A percentile compares a stretch with the other conserved stretches of the same genome.
Evolutionary conservation across 2,888 invertebrate species (phyloP).

Genomic region (Stenotaenia linearis): DNA sequence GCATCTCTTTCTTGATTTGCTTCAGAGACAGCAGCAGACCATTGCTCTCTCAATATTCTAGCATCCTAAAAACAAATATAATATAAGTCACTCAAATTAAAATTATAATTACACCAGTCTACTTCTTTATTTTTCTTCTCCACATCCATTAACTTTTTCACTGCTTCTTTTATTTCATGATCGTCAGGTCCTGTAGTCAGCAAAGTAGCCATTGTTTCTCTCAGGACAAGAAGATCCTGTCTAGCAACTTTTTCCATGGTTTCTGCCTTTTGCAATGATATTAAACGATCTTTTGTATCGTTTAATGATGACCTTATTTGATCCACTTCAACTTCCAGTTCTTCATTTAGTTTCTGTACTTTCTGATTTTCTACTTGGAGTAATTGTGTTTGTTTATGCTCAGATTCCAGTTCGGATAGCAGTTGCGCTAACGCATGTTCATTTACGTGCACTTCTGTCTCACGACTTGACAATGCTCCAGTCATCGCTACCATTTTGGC

Average conservation of each 20-base stretch:
- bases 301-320: neutral
- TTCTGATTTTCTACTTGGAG: neutral
- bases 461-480: constrained; percentile 3
- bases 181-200: neutral
- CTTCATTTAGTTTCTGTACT: constrained; percentile 10
- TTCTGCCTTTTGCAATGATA: neutral
- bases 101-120: neutral
- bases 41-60: neutral
- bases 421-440: constrained; percentile 24
- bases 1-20: neutral
- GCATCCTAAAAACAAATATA: neutral
- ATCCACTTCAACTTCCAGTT: neutral
- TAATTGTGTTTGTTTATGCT: neutral
- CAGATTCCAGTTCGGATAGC: neutral
- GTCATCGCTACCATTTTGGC: constrained; percentile 15
- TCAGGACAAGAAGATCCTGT: neutral
- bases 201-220: neutral
- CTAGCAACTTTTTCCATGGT: neutral
- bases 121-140: constrained; percentile 3
- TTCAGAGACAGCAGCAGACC: neutral
- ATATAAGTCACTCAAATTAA: neutral
- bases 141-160: neutral
- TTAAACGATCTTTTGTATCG: neutral
- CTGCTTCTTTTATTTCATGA: neutral
- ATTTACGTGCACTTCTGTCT: neutral